Base-by-base conservation (phyloP, 2,888 invertebrate species). In the Anorthoa munda region DNA sequence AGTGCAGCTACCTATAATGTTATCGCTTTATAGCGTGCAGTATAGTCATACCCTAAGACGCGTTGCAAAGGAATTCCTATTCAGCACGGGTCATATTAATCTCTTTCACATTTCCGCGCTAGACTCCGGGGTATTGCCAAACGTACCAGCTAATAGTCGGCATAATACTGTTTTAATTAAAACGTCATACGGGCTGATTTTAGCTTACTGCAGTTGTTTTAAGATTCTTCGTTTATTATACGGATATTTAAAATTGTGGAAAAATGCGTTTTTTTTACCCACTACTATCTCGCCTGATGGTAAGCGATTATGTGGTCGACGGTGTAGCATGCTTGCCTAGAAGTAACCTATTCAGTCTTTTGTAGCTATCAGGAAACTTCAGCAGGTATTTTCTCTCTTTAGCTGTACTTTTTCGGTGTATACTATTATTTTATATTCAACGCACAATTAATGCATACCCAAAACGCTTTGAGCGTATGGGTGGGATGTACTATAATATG, bases 101-200 rank as follows among this genome's bases (percentile, higher is more conserved):
- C 94, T 94, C 92, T 93, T 93, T 94, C 93, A 90, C 93, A 92
- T 94, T 93, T 92, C 91, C 90, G 90, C 90, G 86, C 88, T 87
- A 86, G 80, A 87, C 81, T 88, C 83, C 81, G 87, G 87, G 88
- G 90, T 92, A 92, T 91, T 92, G 93, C 91, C 89, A 87, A 91
- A 87, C 91, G 91, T 91, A 85, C 90, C 92, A 90, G 88, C 90
- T 92, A 93, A 94, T 94, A 91, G 90, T 90, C 89, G 88, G 87
- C 90, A 91, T 91, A 90, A 92, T 92, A 91, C 89, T 83, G 84
- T 90, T 93, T 92, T 92, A 93, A 93, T 94, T 93, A 93, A 92
- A 93, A 91, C 86, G 85, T 90, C 89, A 88, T 83, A 83, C 74
- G 76, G 74, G 55, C 78, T 71, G 76, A 75, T 88, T 88, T 87